phyloP scores from a whole-genome alignment of 2,888 invertebrate species.

The Dynastes tityus region DNA sequence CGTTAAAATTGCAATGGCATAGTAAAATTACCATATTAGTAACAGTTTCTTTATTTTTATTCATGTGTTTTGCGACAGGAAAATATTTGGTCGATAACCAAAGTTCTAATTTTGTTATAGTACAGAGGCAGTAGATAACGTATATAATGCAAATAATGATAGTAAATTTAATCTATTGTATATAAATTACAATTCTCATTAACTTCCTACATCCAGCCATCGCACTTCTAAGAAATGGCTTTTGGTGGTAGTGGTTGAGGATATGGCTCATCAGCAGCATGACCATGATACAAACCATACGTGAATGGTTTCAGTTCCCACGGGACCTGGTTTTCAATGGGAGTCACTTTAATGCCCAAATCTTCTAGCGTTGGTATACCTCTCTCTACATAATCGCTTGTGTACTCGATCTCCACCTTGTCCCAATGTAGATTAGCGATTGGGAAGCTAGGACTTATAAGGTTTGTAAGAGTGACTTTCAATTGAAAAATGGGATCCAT shows the following conservation, averaged over 20 bases:
- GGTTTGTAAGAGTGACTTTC: constrained; percentile 77
- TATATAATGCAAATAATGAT: not conserved
- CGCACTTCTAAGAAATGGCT: constrained; percentile 57
- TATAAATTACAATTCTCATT: constrained; percentile 11
- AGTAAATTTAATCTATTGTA: constrained; percentile 6
- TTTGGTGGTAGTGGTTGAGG: constrained; percentile 78
- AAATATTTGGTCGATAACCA: no score
- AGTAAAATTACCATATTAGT: no score
- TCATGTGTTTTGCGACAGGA: no score
- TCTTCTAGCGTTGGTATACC: constrained; percentile 88
- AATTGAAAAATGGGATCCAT: constrained; percentile 79
- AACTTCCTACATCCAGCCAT: not conserved
- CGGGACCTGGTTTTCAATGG: constrained; percentile 85
- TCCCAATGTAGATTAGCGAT: constrained; percentile 83
- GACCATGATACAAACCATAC: constrained; percentile 81
- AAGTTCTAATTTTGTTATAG: no score
- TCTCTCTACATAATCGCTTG: constrained; percentile 78
- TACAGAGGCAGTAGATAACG: no score
- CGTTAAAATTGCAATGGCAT: no score
- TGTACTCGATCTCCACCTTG: constrained; percentile 85
- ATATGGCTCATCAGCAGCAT: constrained; percentile 82
- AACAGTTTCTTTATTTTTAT: no score
- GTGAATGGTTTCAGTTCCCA: constrained; percentile 86
- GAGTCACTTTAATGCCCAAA: constrained; percentile 84
- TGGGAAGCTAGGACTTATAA: constrained; percentile 79